Percentiles rank a stretch among this genome's conserved stretches.
Evolutionary conservation across 2,113 vertebrate genomes (phyloP).

Genomic region (Thamnophis sirtalis): DNA sequence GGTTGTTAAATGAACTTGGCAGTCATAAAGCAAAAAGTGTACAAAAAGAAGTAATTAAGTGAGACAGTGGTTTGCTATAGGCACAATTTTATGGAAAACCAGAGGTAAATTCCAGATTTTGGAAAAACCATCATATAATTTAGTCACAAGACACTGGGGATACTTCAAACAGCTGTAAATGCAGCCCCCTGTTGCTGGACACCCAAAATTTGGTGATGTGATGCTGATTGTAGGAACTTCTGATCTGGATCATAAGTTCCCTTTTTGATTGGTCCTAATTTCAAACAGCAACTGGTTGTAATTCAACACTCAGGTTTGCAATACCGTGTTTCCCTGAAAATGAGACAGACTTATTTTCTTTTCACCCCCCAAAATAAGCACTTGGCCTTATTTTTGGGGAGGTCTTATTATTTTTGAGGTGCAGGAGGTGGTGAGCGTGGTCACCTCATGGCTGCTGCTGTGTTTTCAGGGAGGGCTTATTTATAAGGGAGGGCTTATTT

Average conservation of each 20-base stretch:
- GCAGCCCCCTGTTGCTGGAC: background rate
- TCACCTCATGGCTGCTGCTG: no score
- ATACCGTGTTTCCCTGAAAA: no score
- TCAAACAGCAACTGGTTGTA: no score
- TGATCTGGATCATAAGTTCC: no score
- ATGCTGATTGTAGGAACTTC: background rate
- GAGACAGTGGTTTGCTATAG: background rate
- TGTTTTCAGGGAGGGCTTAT: no score
- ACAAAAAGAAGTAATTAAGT: background rate
- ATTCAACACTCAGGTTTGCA: background rate
- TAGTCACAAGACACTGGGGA: background rate
- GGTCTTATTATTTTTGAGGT: no score
- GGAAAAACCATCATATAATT: background rate
- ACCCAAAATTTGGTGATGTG: background rate
- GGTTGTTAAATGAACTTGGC: background rate
- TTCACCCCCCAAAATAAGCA: no score
- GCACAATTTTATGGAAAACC: background rate
- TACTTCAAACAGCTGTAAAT: background rate
- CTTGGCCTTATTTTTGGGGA: no score
- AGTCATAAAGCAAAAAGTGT: background rate
- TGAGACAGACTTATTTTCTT: no score
- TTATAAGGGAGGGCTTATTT: no score
- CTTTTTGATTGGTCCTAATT: no score
- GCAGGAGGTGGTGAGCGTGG: no score
- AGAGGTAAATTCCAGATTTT: background rate